These are phyloP conservation scores for Hemibates koningsi DNA, from an alignment of 2,113 vertebrate genomes.

Conservation along the genomic window DNA sequence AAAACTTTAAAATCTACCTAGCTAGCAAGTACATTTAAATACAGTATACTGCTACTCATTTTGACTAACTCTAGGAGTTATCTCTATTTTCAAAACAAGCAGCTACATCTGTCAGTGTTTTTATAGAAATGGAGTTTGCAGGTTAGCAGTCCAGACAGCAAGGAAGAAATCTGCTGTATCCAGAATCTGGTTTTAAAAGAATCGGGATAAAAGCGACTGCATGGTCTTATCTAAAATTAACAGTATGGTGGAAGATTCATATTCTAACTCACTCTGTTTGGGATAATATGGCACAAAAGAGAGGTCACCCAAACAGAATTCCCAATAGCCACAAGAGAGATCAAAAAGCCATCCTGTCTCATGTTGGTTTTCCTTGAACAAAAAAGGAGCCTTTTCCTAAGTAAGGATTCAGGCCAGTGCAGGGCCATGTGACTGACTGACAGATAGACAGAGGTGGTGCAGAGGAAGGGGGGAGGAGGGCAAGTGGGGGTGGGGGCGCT, in stretches of 20 bases:
- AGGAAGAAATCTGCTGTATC: not conserved
- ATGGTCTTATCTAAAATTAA: not conserved
- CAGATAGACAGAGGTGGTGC: constrained; percentile 24
- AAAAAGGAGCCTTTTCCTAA: not conserved
- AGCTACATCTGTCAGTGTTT: not conserved
- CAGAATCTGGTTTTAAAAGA: not conserved
- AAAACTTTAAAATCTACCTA: not conserved
- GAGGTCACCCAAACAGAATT: not conserved
- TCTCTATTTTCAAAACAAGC: not conserved
- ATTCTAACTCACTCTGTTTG: not conserved
- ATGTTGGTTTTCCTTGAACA: not conserved
- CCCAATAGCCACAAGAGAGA: not conserved
- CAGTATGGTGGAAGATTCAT: not conserved
- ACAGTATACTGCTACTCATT: not conserved
- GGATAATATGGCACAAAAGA: not conserved
- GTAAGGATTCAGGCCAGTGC: constrained; percentile 1
- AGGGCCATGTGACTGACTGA: constrained; percentile 22
- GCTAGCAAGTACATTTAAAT: not conserved
- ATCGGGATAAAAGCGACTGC: not conserved
- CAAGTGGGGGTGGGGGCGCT: not conserved
- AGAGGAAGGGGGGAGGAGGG: not conserved
- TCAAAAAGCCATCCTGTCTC: not conserved
- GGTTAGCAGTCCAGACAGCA: not conserved
- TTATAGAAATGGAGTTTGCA: not conserved
- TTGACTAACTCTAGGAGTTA: not conserved